Evolutionary conservation across 2,888 invertebrate genomes (phyloP), one percentile per base, ranked within the genome.

Genomic region (Pyrrhosoma nymphula): DNA sequence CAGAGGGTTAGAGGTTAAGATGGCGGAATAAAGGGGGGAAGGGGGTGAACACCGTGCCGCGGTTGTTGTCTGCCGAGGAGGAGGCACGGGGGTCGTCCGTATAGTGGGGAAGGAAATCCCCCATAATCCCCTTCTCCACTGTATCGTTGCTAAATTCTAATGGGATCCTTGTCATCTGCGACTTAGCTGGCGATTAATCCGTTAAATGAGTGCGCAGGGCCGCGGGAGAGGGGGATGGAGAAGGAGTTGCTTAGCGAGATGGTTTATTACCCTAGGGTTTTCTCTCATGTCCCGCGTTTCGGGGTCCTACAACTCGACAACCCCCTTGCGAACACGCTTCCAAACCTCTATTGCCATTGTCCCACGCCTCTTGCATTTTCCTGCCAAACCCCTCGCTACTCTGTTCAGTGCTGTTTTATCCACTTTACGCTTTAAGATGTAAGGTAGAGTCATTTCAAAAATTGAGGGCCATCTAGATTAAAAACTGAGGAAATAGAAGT

Each of bases 81-180:
- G 8, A 47, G 18, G 69, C 6, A 23, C 8, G 69, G 47, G 69
- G 82, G 69, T 69, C 82, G 82, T 35, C 82, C 82, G 12, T 12
- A 60, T 26, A 10, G 69, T n/a, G 69, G 69, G 69, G 26, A 12
- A 69, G 82, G 35, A 82, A 82, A 82, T 82, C 56, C 89, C 26
- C 89, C 89, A 47, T 89, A 47, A 47, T 89, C 55, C 56, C 56
- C 26, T 39, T 89, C 89, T 47, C n/a, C 89, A 89, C 89, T 56
- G 89, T 89, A 89, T 89, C 89, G 89, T 89, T 56, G 89, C 89
- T 89, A 89, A 89, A 89, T 56, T 56, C 89, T 89, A 89, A 89
- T 89, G 89, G 89, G 89, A 89, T 89, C 56, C 89, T 89, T 89
- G 89, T 89, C 89, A 89, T 89, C 89, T 56, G n/a, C 89, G 89